Base-by-base conservation (phyloP, 2,113 vertebrate species). In the Oryzias celebensis region DNA sequence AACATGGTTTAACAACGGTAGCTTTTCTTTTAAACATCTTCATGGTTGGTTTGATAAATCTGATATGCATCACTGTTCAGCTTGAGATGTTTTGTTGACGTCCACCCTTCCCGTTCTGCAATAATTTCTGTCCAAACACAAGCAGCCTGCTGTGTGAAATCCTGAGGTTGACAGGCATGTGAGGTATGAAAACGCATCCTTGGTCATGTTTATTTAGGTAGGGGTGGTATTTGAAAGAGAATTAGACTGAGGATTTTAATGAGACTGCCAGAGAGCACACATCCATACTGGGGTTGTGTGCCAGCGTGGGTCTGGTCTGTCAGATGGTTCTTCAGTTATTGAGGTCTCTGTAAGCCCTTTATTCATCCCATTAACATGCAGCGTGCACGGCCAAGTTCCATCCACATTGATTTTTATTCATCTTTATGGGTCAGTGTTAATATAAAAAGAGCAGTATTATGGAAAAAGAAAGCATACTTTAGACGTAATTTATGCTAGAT, bases 121-220 rank as follows among this genome's bases (percentile, higher is more conserved):
- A 58, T 62, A 64, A 56, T 42, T 24, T 23, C n/a, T 24, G 52
- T 36, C 50, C 41, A 51, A 51, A 69, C 18, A 24, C 64, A 55
- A 36, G 22, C 69, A 58, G 66, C 26, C 41, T 31, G 46, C 57
- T 54, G 49, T 65, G 54, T 62, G 63, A 69, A 64, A 62, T 72
- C 58, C 68, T 64, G 58, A 18, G 41, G 52, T 75, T 73, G 74
- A 75, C 63, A 71, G 59, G 50, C 77, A 4, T 67, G 61, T 7
- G 61, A 43, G 65, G 53, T 51, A 56, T 66, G 62, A 78, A 62
- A 75, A 49, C 52, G 79, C 18, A 22, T 66, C 58, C 60, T 62
- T n/a, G 55, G 80, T 60, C 73, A 62, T 73, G 62, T 78, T 84
- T 84, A 67, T 81, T 70, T 78, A 60, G 67, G 68, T 67, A 62